Evolutionary conservation across 2,797 vertebrate genomes (phyloP).

Genomic region (Hirundo rustica): DNA sequence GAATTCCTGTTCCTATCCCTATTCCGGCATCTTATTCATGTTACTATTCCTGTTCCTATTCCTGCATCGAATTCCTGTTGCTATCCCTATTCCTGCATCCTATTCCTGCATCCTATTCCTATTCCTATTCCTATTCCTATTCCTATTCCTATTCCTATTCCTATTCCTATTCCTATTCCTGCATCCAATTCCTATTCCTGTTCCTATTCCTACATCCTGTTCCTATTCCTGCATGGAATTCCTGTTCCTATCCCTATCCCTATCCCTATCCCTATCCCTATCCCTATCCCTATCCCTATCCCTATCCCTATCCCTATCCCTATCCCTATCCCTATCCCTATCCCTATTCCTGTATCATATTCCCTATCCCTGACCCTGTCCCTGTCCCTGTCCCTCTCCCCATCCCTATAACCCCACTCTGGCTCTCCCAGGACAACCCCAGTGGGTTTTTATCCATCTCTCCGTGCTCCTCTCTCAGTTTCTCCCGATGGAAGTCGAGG

Average conservation of each 20-base stretch:
- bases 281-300: rapidly evolving
- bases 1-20: rapidly evolving
- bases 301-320: rapidly evolving
- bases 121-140: neutral
- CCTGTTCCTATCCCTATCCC: neutral
- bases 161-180: neutral
- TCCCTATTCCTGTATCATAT: too few species aligned
- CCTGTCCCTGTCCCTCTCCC: too few species aligned
- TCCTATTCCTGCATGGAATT: too few species aligned
- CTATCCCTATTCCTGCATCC: too few species aligned
- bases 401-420: too few species aligned
- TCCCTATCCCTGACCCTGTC: neutral
- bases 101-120: neutral
- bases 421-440: neutral
- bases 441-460: rapidly evolving
- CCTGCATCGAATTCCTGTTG: neutral
- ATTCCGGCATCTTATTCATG: neutral
- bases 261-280: rapidly evolving
- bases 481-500: neutral
- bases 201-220: too few species aligned
- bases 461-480: neutral
- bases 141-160: neutral
- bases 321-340: rapidly evolving
- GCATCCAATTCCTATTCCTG: too few species aligned
- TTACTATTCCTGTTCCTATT: rapidly evolving